Base-by-base conservation (phyloP, 2,888 invertebrate genomes). In the Hyposoter didymator region DNA sequence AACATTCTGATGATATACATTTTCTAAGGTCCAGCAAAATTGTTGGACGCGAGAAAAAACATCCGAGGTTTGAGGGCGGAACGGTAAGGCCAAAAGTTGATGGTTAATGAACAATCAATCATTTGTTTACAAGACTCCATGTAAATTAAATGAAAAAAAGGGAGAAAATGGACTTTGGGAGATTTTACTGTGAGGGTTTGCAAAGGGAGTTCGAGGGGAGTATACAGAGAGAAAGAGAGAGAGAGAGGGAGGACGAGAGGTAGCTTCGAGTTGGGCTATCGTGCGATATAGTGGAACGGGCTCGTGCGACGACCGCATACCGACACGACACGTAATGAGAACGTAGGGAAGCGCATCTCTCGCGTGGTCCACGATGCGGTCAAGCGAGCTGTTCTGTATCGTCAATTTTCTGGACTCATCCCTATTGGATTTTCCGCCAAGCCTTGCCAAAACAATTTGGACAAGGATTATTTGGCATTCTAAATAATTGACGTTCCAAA, bases 311-410 rank as follows among this genome's bases (percentile, higher is more conserved):
- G 80, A 81, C 90, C 90, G 92, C 93, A 93, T 93, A 93, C 93
- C 93, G 91, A 91, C 93, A 92, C 92, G 92, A 91, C 93, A 92
- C 92, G 93, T 93, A 93, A 93, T 93, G 93, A 93, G 93, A 93
- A 93, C 93, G 92, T 92, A 93, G 91, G 92, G 91, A 91, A 90
- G 90, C 91, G 90, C 91, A 89, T 91, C 91, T 90, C 92, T 91
- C 91, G 91, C 91, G 90, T 90, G 91, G 91, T 91, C 91, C 92
- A 90, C 88, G 84, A 80, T 87, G 85, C 85, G 85, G 82, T 78
- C 72, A 52, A 72, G 75, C 84, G 69, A 22, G 64, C 39, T 59
- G 52, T 45, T n/a, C 62, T 39, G 14, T 45, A 52, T 67, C 78
- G 73, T 78, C 70, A 64, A 74, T 76, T 79, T 47, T 74, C 69